Evolutionary conservation across 2,797 vertebrate genomes (phyloP).

Genomic region (Botia kubotai): DNA sequence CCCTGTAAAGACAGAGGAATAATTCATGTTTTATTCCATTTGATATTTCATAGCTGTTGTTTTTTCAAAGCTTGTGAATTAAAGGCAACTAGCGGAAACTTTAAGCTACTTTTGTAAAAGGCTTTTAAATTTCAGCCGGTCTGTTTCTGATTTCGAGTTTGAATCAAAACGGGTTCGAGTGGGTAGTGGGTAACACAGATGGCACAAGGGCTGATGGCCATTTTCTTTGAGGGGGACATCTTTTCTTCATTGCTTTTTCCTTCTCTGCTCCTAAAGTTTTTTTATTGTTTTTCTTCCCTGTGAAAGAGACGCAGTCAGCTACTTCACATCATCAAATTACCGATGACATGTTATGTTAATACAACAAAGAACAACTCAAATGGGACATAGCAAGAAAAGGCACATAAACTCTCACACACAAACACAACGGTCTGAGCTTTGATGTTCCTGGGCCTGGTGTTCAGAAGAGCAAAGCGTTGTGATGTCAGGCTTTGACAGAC

Average conservation of each 20-base stretch:
- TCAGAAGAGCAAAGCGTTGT: constrained; percentile 34
- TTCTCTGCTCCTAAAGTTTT: constrained; percentile 39
- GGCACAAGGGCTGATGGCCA: constrained; percentile 58
- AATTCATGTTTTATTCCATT: not conserved
- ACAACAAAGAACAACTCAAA: constrained; percentile 60
- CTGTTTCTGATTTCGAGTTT: constrained; percentile 55
- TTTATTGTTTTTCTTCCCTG: constrained; percentile 47
- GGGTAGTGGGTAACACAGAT: constrained; percentile 60
- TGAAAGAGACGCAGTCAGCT: constrained; percentile 65
- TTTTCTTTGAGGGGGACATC: constrained; percentile 57
- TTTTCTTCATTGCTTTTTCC: constrained; percentile 39
- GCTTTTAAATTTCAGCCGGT: constrained; percentile 53
- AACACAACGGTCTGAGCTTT: constrained; percentile 40
- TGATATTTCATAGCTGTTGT: constrained; percentile 10
- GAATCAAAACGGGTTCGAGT: constrained; percentile 54
- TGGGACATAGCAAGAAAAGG: constrained; percentile 46
- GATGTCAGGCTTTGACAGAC: constrained; percentile 50
- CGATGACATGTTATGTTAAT: constrained; percentile 60
- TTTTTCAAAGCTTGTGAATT: constrained; percentile 32
- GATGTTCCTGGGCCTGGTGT: constrained; percentile 47
- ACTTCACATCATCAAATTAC: constrained; percentile 58
- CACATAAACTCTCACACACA: constrained; percentile 31
- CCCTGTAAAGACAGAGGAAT: not conserved
- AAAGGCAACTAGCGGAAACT: constrained; percentile 26
- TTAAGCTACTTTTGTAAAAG: constrained; percentile 39